Evolutionary conservation across 2,888 invertebrate genomes (phyloP).

Genomic region (Brenthis ino): DNA sequence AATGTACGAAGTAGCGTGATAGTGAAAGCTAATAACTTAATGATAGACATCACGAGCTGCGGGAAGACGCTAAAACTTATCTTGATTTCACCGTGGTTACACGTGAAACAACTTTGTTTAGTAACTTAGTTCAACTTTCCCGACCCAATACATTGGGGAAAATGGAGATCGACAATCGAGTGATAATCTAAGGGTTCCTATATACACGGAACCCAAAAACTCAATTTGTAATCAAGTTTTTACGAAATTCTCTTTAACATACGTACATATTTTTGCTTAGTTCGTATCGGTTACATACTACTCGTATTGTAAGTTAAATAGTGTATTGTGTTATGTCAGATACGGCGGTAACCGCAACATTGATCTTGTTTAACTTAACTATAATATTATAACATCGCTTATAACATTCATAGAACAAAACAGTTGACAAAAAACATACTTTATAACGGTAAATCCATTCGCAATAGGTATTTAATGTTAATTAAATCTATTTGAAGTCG

Average conservation of each 20-base stretch:
- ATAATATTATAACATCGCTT: background rate
- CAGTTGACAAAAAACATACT: too few relatives aligned
- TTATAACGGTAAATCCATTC: too few relatives aligned
- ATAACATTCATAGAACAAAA: background rate
- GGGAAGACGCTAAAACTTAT: constrained; percentile 2
- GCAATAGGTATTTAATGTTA: too few relatives aligned
- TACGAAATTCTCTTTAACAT: too few relatives aligned
- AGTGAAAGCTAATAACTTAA: constrained; percentile 25
- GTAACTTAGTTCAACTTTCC: background rate
- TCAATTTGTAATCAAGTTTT: background rate
- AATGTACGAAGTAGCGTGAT: constrained; percentile 2
- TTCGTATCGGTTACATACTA: background rate
- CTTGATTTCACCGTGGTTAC: constrained; percentile 10
- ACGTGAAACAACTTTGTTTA: background rate
- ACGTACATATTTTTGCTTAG: too few relatives aligned
- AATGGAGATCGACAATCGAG: background rate
- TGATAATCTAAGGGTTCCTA: too few relatives aligned
- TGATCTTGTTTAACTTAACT: constrained; percentile 20
- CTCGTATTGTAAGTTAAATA: background rate
- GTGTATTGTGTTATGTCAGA: too few relatives aligned
- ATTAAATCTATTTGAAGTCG: too few relatives aligned
- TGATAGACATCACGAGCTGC: constrained; percentile 15
- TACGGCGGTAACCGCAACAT: constrained; percentile 2
- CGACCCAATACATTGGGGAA: background rate
- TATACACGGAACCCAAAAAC: background rate